phyloP scores from a whole-genome alignment of 2,888 invertebrate genomes.

The Cryptus viduatorius region DNA sequence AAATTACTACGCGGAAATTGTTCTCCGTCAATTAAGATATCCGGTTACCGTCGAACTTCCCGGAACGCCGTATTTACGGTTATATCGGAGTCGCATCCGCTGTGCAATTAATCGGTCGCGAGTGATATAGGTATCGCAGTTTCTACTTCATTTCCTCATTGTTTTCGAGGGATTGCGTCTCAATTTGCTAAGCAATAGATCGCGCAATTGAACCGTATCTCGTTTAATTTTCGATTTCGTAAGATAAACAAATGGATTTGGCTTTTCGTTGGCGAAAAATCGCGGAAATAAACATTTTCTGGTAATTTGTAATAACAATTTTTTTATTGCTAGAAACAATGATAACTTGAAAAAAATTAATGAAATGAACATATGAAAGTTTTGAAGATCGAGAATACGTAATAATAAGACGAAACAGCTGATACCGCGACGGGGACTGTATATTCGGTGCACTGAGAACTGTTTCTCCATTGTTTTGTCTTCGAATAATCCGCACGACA shows the following conservation, averaged over 20 bases:
- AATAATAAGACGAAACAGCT: no score
- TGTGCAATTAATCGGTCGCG: neutral
- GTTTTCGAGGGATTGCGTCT: neutral
- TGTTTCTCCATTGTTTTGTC: no score
- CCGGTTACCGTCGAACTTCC: neutral
- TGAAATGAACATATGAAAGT: no score
- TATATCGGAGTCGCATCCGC: neutral
- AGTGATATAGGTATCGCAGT: neutral
- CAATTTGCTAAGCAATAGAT: neutral
- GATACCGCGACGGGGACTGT: no score
- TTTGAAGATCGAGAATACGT: no score
- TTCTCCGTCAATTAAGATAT: slow-evolving; percentile 21
- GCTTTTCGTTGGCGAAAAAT: neutral
- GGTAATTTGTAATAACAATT: no score
- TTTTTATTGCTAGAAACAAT: neutral
- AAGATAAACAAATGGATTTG: neutral
- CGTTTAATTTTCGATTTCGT: neutral
- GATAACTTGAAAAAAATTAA: neutral
- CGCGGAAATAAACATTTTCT: neutral
- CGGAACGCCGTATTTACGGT: slow-evolving; percentile 8
- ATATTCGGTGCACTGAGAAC: no score
- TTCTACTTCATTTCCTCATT: neutral
- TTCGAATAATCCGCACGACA: no score
- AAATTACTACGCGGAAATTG: slow-evolving; percentile 5
- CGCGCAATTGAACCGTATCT: neutral